Evolutionary conservation across 2,888 invertebrate genomes (phyloP).

Genomic region (Lepidocyrtoides sp.): DNA sequence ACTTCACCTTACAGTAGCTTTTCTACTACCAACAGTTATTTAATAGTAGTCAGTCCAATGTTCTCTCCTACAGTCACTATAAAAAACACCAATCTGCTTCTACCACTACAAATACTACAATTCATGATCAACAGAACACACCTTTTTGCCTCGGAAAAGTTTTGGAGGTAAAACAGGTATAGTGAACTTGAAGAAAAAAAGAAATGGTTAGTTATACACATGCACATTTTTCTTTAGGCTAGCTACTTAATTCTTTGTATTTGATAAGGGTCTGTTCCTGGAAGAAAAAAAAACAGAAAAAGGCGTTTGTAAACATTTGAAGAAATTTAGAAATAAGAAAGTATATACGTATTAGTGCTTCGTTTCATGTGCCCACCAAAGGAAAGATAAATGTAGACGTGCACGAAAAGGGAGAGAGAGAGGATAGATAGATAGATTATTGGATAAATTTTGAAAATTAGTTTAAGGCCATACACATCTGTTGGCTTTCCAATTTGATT

Average conservation of each 20-base stretch:
- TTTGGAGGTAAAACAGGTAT: constrained; percentile 1
- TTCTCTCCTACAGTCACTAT: background rate
- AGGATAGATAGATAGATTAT: constrained; percentile 35
- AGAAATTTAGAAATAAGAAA: background rate
- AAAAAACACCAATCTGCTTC: constrained; percentile 25
- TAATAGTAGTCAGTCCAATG: background rate
- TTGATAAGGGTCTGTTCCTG: background rate
- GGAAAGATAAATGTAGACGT: background rate
- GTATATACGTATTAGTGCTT: background rate
- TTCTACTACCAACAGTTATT: no score
- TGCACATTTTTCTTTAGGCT: background rate
- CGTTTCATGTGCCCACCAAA: background rate
- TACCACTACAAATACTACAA: background rate
- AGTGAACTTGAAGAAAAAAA: constrained; percentile 55
- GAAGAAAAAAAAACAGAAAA: background rate
- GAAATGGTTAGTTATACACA: background rate
- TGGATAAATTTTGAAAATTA: constrained; percentile 58
- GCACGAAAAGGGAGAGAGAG: background rate
- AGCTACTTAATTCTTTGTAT: background rate
- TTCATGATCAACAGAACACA: background rate
- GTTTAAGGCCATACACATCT: constrained; percentile 51
- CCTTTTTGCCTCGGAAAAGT: background rate
- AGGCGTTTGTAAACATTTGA: background rate
- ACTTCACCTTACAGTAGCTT: background rate
- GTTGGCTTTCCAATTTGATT: constrained; percentile 68